A percentile compares a stretch with the other conserved stretches of the same genome.
Evolutionary conservation across 2,113 vertebrate genomes (phyloP).

Genomic region (Lepus americanus): DNA sequence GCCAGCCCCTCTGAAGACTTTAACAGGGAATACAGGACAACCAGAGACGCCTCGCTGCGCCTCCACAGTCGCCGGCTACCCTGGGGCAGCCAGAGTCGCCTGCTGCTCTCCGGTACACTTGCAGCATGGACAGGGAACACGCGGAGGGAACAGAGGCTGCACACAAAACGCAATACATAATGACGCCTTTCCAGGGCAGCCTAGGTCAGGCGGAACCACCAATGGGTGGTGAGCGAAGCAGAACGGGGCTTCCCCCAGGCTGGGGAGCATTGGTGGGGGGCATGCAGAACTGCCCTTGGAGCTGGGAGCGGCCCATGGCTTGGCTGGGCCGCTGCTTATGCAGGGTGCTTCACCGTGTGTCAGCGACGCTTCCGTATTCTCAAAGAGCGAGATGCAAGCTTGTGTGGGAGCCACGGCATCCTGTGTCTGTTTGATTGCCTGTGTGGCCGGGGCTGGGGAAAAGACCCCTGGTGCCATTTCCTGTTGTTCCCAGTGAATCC

Average conservation of each 20-base stretch:
- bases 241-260: not conserved
- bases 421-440: not conserved
- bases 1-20: too few relatives aligned
- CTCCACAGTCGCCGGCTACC: not conserved
- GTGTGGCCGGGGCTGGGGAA: not conserved
- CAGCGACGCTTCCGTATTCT: not conserved
- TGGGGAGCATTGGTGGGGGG: not conserved
- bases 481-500: not conserved
- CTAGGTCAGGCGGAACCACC: not conserved
- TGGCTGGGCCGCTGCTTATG: not conserved
- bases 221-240: not conserved
- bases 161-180: not conserved
- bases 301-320: not conserved
- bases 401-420: not conserved
- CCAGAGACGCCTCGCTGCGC: not conserved
- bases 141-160: not conserved
- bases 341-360: not conserved
- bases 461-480: not conserved
- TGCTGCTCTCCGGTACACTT: too few relatives aligned
- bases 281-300: not conserved
- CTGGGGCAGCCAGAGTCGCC: fast-evolving
- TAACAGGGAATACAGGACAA: not conserved
- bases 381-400: not conserved
- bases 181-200: not conserved
- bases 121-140: too few relatives aligned